A percentile compares a stretch with the other conserved stretches of the same genome.
phyloP scores from a whole-genome alignment of 2,888 invertebrate species.

The Drosophila seclusa region DNA sequence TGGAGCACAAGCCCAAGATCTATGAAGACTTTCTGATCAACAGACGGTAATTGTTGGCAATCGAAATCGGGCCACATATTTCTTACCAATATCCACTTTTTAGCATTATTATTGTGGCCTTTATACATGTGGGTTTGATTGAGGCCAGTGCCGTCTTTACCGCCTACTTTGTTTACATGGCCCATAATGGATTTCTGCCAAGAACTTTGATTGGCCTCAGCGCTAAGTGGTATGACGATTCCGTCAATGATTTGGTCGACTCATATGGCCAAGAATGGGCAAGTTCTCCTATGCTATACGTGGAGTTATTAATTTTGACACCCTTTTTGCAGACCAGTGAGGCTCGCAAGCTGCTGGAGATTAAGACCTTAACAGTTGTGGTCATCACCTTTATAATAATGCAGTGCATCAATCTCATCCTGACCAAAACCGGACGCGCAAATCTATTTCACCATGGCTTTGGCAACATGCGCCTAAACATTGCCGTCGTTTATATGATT shows the following conservation, averaged over 20 bases:
- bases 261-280: constrained; percentile 72
- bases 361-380: constrained; percentile 3
- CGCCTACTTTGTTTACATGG: constrained; percentile 55
- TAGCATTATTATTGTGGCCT: constrained; percentile 54
- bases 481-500: constrained; percentile 39
- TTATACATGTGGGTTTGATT: constrained; percentile 51
- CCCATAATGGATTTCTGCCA: constrained; percentile 56
- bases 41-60: constrained; percentile 28
- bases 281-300: neutral
- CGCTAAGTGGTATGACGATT: constrained; percentile 33
- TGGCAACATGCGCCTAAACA: constrained; percentile 28
- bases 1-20: constrained; percentile 50
- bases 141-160: constrained; percentile 53
- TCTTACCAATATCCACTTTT: neutral
- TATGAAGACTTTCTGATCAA: constrained; percentile 51
- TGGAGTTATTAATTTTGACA: neutral
- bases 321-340: constrained; percentile 19
- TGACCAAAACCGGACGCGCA: constrained; percentile 46
- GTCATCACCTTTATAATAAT: constrained; percentile 43
- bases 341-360: constrained; percentile 39
- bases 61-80: neutral
- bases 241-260: constrained; percentile 45
- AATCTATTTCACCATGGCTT: constrained; percentile 57
- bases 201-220: constrained; percentile 24
- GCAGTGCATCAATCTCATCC: constrained; percentile 53